A percentile compares a stretch with the other conserved stretches of the same genome.
Evolutionary conservation across 1,140 invertebrate species (phyloP).

Genomic region (Oryctes rhinoceros): DNA sequence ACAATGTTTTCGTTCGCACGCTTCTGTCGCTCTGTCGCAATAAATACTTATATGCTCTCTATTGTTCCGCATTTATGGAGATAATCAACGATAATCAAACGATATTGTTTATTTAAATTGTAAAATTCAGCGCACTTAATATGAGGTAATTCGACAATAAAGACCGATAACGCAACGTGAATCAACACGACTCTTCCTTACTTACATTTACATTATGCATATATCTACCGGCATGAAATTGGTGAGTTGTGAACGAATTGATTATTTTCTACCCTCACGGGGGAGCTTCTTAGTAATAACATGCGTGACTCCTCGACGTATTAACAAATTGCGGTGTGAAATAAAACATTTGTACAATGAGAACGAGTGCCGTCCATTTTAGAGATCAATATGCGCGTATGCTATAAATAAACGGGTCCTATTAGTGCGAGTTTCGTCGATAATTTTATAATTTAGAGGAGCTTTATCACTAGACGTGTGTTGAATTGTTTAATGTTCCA

Average conservation of each 20-base stretch:
- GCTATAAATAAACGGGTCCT: too few species aligned
- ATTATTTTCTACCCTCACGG: slow-evolving; percentile 16
- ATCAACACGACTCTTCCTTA: not conserved
- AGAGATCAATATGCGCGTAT: too few species aligned
- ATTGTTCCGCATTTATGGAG: not conserved
- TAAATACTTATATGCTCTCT: not conserved
- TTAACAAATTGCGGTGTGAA: not conserved
- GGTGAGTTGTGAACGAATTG: slow-evolving; percentile 6
- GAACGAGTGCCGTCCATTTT: too few species aligned
- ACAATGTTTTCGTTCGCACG: not conserved
- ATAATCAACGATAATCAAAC: not conserved
- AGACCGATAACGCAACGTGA: not conserved
- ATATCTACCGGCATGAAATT: not conserved
- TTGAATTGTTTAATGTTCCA: too few species aligned
- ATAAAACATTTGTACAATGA: not conserved
- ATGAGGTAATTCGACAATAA: not conserved
- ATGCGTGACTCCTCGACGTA: not conserved
- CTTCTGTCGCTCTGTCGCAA: not conserved
- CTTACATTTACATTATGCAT: not conserved
- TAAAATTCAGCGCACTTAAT: not conserved
- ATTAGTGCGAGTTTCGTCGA: too few species aligned
- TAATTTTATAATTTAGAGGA: too few species aligned
- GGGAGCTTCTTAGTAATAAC: not conserved
- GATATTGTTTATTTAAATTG: not conserved
- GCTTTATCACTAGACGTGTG: too few species aligned